Evolutionary conservation across 2,113 vertebrate genomes (phyloP).

Genomic region (Rhizomys pruinosus): DNA sequence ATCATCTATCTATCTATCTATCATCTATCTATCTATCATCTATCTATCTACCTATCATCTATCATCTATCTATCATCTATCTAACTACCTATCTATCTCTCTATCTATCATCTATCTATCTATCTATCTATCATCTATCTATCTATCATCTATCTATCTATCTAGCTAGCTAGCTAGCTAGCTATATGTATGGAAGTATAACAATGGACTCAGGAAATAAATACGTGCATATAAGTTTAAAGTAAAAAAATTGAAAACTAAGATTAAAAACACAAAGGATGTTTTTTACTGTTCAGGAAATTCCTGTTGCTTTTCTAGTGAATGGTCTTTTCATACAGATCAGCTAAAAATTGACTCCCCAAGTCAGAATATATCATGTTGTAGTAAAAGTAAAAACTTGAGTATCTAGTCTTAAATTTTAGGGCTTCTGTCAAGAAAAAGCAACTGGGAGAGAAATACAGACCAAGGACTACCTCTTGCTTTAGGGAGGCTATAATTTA

Average conservation of each 20-base stretch:
- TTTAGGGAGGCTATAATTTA: neutral
- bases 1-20: too few relatives aligned
- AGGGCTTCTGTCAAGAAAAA: neutral
- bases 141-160: too few relatives aligned
- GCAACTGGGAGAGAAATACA: neutral
- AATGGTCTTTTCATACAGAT: neutral
- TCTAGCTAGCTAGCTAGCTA: too few relatives aligned
- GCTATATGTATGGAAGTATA: too few relatives aligned
- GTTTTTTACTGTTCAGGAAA: neutral
- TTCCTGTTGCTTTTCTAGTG: neutral
- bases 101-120: too few relatives aligned
- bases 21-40: too few relatives aligned
- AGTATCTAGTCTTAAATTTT: slow-evolving; percentile 16
- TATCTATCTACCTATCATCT: too few relatives aligned
- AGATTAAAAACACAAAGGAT: neutral
- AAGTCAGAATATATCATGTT: neutral
- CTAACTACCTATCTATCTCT: too few relatives aligned
- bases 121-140: too few relatives aligned
- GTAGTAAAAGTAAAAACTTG: slow-evolving; percentile 15
- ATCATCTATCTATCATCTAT: too few relatives aligned
- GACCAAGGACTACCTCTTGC: neutral
- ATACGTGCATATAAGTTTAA: neutral
- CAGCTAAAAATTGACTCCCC: neutral
- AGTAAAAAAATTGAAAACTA: neutral
- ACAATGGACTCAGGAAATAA: neutral